Base-by-base conservation (phyloP, 2,113 vertebrate species). In the Excalfactoria chinensis region DNA sequence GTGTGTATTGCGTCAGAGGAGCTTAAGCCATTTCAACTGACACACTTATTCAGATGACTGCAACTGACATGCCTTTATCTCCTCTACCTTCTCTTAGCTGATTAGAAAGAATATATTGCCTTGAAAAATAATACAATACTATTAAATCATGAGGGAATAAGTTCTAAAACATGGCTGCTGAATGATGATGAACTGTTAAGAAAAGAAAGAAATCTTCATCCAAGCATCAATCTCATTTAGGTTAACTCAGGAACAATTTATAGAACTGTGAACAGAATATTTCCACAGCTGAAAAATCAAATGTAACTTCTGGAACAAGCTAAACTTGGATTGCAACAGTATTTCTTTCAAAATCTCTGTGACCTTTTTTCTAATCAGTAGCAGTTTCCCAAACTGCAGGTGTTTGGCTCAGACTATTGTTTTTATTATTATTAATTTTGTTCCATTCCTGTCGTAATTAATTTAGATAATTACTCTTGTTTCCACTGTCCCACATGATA, bases 331-430 rank as follows among this genome's bases (percentile, higher is more conserved):
- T 9, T 77, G 28, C 28, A 73, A 28, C 44, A 55, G 26, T 43
- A 82, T 80, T 34, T 83, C 20, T 67, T 88, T 77, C 60, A 41
- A 8, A 71, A 48, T 74, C 84, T 82, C 53, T 22, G 10, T 59
- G 58, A 81, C 35, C 40, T 90, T 86, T 94, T 75, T 48, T 86
- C 53, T 51, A 84, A 7, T 70, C 20, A 71, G 25, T 35, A 84
- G 60, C 25, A 77, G 37, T 63, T 84, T 28, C 14, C 32, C 32
- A 73, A 13, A 34, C 14, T 74, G 21, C 37, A 77, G 60, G 32
- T 80, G 17, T 40, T 86, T 86, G 56, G 43, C 46, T 35, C 37
- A 43, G 41, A 62, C 43, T 41, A 25, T 5, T 3, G 55, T 84
- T 78, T 75, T 30, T 13, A 41, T 44, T 44, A 17, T 44, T 68